phyloP scores from a whole-genome alignment of 2,888 invertebrate species.

The Rhodophaea formosa region DNA sequence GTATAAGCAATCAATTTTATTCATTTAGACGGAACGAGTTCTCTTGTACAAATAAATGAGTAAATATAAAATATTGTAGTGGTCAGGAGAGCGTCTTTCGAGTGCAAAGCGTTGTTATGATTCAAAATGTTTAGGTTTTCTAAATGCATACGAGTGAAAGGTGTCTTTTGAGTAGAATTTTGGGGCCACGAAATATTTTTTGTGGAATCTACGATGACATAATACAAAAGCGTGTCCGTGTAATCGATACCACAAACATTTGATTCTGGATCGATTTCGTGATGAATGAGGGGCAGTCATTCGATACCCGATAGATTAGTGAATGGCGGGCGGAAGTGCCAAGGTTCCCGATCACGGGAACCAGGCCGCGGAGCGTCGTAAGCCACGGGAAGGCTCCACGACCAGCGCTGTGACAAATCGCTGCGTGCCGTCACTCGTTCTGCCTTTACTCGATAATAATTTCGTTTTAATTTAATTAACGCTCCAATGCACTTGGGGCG shows the following conservation, averaged over 20 bases:
- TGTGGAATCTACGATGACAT: conserved; percentile 8
- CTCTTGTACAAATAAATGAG: conserved; percentile 73
- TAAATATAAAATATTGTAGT: conserved; percentile 59
- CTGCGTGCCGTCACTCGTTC: conserved; percentile 64
- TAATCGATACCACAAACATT: conserved; percentile 72
- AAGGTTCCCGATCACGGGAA: conserved; percentile 27
- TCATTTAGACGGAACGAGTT: conserved; percentile 77
- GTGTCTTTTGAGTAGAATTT: neutral
- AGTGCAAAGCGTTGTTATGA: conserved; percentile 45
- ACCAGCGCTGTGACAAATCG: conserved; percentile 69
- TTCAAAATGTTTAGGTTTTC: conserved; percentile 46
- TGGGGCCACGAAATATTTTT: conserved; percentile 13
- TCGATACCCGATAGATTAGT: conserved; percentile 67
- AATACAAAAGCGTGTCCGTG: conserved; percentile 38
- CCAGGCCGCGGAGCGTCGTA: conserved; percentile 27
- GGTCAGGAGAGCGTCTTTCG: conserved; percentile 43
- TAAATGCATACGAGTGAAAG: conserved; percentile 30
- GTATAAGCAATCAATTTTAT: conserved; percentile 82
- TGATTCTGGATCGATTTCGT: conserved; percentile 69
- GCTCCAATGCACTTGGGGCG: conserved; percentile 53
- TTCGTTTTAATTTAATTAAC: conserved; percentile 73
- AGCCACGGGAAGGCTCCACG: conserved; percentile 42
- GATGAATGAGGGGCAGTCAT: conserved; percentile 66
- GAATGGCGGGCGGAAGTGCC: conserved; percentile 71
- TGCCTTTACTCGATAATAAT: conserved; percentile 60